A percentile compares a stretch with the other conserved stretches of the same genome.
phyloP scores from a whole-genome alignment of 2,888 invertebrate genomes.

The Cheilosia soror region DNA sequence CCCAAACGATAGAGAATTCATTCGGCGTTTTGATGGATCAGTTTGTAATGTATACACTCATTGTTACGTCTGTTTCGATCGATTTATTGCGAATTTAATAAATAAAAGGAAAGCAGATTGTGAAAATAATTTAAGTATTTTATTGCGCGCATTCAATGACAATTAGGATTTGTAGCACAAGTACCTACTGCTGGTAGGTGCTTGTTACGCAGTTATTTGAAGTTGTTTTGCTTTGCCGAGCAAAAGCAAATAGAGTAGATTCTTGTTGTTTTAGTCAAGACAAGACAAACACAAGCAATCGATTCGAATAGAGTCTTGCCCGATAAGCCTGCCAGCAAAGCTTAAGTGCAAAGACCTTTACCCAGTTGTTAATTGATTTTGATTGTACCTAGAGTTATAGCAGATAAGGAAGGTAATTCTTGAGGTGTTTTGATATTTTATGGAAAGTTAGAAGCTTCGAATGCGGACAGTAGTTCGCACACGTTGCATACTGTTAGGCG shows the following conservation, averaged over 20 bases:
- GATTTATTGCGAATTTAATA: slow-evolving; percentile 31
- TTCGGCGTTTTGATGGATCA: slow-evolving; percentile 5
- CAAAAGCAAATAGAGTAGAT: slow-evolving; percentile 24
- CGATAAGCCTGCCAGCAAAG: slow-evolving; percentile 24
- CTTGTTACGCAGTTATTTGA: slow-evolving; percentile 16
- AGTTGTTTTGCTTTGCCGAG: slow-evolving; percentile 19
- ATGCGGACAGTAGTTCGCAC: no score
- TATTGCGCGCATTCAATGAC: slow-evolving; percentile 1
- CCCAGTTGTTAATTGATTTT: neutral
- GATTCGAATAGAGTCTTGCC: neutral
- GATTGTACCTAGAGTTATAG: no score
- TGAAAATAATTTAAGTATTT: slow-evolving; percentile 21
- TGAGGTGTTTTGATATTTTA: neutral
- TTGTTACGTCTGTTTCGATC: slow-evolving; percentile 32
- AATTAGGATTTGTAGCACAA: slow-evolving; percentile 8
- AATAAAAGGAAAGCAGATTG: neutral
- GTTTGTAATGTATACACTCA: neutral
- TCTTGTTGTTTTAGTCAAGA: slow-evolving; percentile 6
- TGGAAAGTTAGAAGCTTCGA: neutral
- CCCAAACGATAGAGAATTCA: slow-evolving; percentile 9
- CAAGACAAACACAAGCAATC: slow-evolving; percentile 31
- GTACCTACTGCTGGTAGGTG: neutral
- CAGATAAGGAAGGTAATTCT: neutral
- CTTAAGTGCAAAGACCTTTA: slow-evolving; percentile 39
- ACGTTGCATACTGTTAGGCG: slow-evolving; percentile 24